These are phyloP conservation scores for Belonocnema kinseyi DNA, from an alignment of 1,140 invertebrate species.

Conservation along the genomic window DNA sequence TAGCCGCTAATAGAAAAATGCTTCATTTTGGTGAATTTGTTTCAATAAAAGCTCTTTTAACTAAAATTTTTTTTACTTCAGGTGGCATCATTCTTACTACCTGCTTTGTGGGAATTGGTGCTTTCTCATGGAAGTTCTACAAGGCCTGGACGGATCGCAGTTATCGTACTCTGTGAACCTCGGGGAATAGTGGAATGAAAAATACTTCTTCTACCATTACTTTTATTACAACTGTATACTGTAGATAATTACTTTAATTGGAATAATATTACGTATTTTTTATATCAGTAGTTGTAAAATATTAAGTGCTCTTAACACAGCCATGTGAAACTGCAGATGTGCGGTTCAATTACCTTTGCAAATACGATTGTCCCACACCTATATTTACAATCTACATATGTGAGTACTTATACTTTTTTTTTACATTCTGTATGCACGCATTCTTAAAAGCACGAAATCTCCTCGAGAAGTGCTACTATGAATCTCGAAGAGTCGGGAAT, in stretches of 20 bases:
- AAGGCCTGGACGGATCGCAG: conserved; percentile 34
- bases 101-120: conserved; percentile 11
- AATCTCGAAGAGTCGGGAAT: too few relatives aligned
- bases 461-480: too few relatives aligned
- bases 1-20: conserved; percentile 29
- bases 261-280: conserved; percentile 46
- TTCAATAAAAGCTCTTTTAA: background rate
- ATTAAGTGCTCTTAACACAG: conserved; percentile 51
- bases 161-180: conserved; percentile 36
- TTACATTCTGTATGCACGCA: too few relatives aligned
- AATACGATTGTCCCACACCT: background rate
- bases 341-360: background rate
- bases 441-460: too few relatives aligned
- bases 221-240: conserved; percentile 10
- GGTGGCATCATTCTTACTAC: conserved; percentile 35
- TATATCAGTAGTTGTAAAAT: conserved; percentile 44
- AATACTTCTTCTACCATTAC: conserved; percentile 33
- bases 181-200: conserved; percentile 14
- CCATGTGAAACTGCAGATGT: background rate
- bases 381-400: too few relatives aligned
- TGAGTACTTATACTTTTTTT: too few relatives aligned
- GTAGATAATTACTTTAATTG: conserved; percentile 40
- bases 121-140: conserved; percentile 33
- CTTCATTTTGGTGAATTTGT: background rate
- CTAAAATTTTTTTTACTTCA: conserved; percentile 7